phyloP scores from a whole-genome alignment of 2,888 invertebrate genomes.

The Hyppa rectilinea region DNA sequence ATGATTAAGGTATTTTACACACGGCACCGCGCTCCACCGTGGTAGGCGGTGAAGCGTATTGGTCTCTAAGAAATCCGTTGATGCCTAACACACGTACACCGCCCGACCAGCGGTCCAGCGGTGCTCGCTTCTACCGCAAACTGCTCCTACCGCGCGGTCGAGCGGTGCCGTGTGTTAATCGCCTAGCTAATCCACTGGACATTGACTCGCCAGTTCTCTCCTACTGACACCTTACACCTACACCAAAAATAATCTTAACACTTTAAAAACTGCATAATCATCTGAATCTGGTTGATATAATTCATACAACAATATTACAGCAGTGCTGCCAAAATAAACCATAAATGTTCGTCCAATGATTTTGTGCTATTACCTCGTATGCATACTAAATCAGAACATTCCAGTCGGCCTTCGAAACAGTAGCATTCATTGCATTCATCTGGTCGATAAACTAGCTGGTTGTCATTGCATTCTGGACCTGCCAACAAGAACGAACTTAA shows the following conservation, averaged over 20 bases:
- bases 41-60: no score
- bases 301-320: not conserved
- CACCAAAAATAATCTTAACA: not conserved
- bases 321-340: not conserved
- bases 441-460: not conserved
- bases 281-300: not conserved
- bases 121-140: no score
- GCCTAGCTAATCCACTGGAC: no score
- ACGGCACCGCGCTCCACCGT: no score
- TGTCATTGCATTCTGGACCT: slow-evolving; percentile 19
- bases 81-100: no score
- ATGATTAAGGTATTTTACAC: no score
- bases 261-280: not conserved
- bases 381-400: slow-evolving; percentile 40
- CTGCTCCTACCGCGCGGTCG: no score
- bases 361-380: slow-evolving; percentile 41
- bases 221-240: not conserved
- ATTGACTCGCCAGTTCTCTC: not conserved
- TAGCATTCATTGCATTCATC: slow-evolving; percentile 48
- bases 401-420: slow-evolving; percentile 25
- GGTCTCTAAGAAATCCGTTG: no score
- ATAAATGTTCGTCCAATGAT: not conserved
- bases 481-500: not conserved
- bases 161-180: no score
- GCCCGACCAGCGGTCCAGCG: no score